Conservation (phyloP, 1,140 invertebrate genomes). For the Drosophila bocqueti region DNA sequence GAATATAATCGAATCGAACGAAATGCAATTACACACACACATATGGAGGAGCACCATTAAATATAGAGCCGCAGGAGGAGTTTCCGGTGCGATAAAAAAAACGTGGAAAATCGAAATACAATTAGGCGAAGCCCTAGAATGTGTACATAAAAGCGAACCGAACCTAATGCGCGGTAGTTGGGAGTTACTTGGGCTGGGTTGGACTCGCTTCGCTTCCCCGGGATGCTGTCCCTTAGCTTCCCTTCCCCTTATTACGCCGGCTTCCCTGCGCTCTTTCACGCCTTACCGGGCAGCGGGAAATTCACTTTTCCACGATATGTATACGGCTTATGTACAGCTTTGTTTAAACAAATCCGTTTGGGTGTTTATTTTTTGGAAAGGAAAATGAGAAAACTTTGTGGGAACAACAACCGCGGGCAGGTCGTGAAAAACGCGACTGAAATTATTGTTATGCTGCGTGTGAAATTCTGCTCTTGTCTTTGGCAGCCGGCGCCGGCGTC, state of each 20-base stretch:
- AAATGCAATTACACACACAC: constrained; percentile 32
- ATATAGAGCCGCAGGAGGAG: neutral
- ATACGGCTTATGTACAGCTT: constrained; percentile 27
- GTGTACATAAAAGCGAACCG: constrained; percentile 45
- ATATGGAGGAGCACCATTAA: constrained; percentile 2
- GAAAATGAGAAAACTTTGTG: constrained; percentile 28
- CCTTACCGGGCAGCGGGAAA: constrained; percentile 1
- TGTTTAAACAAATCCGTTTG: constrained; percentile 49
- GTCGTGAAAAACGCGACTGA: constrained; percentile 78
- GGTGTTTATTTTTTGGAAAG: constrained; percentile 7
- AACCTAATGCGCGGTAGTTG: constrained; percentile 29
- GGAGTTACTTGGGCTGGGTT: constrained; percentile 10
- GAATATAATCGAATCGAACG: constrained; percentile 11
- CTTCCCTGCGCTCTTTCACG: constrained; percentile 1
- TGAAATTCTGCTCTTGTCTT: constrained; percentile 66
- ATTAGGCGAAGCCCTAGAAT: constrained; percentile 43
- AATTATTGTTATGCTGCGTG: constrained; percentile 78
- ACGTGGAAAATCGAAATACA: constrained; percentile 69
- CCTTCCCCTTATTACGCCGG: constrained; percentile 22
- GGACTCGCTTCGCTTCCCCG: constrained; percentile 5
- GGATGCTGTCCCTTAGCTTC: constrained; percentile 30
- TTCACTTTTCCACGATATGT: constrained; percentile 21
- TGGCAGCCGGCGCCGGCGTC: constrained; percentile 55
- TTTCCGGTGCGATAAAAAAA: constrained; percentile 37
- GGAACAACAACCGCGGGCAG: constrained; percentile 68